Base-by-base conservation (phyloP, 2,113 vertebrate species). In the Madoqua kirkii region DNA sequence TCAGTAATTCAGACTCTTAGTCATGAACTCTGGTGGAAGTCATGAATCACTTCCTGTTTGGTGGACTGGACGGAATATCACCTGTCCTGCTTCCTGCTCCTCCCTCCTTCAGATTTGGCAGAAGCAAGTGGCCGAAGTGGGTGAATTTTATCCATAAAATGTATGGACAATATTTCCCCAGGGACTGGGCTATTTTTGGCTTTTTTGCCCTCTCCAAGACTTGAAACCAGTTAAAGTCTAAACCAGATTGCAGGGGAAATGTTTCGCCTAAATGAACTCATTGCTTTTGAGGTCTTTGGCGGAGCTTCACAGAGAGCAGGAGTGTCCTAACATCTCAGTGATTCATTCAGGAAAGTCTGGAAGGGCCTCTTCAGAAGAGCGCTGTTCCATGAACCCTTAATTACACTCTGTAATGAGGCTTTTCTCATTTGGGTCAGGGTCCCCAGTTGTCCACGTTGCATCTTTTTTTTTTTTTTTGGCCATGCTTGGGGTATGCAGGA, bases 251-350 rank as follows among this genome's bases (percentile, higher is more conserved):
- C 93, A 27, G 78, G 76, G 85, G 79, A 84, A 92, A 23, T 9
- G 1, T 60, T 96, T 60, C 87, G 86, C 52, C 71, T 89, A 87
- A 89, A 36, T 48, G 78, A 82, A 96, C 94, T 95, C 83, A 96
- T 96, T 89, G 87, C 95, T 95, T 84, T 10, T 14, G 88, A 96
- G 89, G 64, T 85, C 93, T 95, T 64, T 67, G 92, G 83, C 74
- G 3, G 0, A 50, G 92, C 87, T 95, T 96, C 93, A 57, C 29
- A 33, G 76, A 91, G 64, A 87, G 81, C 62, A 64, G 85, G 86
- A 81, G n/a, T 31, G 71, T 82, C 48, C 79, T 95, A 55, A 62
- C 40, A 79, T 94, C 71, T 16, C 31, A 1, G 21, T 88, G 95
- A 97, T 89, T 96, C 96, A 82, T 81, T 89, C 87, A 83, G 71